Conservation (phyloP, 2,113 vertebrate species). For the Lagopus leucura region DNA sequence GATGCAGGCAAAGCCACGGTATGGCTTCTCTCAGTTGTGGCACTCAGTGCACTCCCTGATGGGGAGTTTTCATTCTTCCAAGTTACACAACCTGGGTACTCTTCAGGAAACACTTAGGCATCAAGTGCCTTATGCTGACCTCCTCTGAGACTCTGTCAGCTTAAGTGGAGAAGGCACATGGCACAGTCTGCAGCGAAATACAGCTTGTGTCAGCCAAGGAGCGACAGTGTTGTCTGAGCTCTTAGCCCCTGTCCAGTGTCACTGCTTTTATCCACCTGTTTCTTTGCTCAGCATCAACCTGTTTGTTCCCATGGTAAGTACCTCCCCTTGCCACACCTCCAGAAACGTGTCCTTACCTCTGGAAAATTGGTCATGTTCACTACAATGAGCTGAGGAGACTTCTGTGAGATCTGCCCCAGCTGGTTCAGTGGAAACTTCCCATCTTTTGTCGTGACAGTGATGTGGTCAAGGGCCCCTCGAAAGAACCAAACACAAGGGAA, state of each 20-base stretch:
- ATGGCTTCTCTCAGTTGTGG: not conserved
- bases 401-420: constrained; percentile 94
- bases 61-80: not conserved
- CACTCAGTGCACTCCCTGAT: not conserved
- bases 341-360: constrained; percentile 82
- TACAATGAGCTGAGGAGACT: constrained; percentile 89
- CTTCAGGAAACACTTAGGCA: constrained; percentile 41
- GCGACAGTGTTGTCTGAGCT: not conserved
- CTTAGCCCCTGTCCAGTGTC: not conserved
- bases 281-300: constrained; percentile 1
- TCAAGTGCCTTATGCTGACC: constrained; percentile 46
- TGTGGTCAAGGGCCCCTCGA: constrained; percentile 91
- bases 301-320: not conserved
- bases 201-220: not conserved
- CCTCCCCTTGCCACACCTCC: accelerated
- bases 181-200: not conserved
- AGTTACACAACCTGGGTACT: not conserved
- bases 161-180: constrained; percentile 41
- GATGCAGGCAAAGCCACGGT: not conserved
- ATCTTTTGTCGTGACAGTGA: constrained; percentile 87
- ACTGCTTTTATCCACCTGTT: not conserved
- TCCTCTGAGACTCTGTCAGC: constrained; percentile 51
- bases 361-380: constrained; percentile 95
- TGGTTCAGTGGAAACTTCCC: constrained; percentile 95
- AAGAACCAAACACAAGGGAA: constrained; percentile 21